Base-by-base conservation (phyloP, 2,113 vertebrate genomes). In the Accipiter virgatus region DNA sequence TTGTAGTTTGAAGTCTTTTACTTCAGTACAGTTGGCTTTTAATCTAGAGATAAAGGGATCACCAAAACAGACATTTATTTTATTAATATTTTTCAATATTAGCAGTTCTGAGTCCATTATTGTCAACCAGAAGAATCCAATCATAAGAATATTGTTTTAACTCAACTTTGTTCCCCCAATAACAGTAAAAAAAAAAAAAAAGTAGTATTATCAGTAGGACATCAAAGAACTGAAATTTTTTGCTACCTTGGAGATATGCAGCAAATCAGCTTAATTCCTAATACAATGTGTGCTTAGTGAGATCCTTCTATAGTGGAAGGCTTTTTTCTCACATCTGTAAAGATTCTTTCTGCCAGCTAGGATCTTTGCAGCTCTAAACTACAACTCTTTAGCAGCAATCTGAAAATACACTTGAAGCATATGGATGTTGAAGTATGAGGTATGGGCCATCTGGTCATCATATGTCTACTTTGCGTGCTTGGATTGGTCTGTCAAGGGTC, bases 371-470 rank as follows among this genome's bases (percentile, higher is more conserved):
- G 26, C 43, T 88, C 83, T 78, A 92, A 95, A 62, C 40, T 66
- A 38, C 45, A 45, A 48, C 17, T 71, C 79, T 77, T 85, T 13
- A 94, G 43, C 36, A 91, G 71, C 77, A 78, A 83, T 89, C 86
- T 48, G 70, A 94, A 95, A 92, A 82, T 40, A 74, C 7, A 8
- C 34, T 90, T 38, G 56, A 92, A 96, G 29, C 86, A 92, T 91
- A 93, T 68, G 94, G 77, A 47, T 78, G 27, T 61, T 91, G 82
- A 73, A 83, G 47, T 42, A 56, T 42, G 78, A 87, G 59, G 11
- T 43, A 31, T 36, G 66, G 89, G 47, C 95, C 96, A 95, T 95
- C 95, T 97, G 97, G 90, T 72, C 88, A 78, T 95, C 88, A 36
- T 72, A 82, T 93, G 88, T 89, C 82, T 86, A 42, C 55, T 86